Conservation (phyloP, 2,797 vertebrate genomes). For the Toxotes lorentzi region DNA sequence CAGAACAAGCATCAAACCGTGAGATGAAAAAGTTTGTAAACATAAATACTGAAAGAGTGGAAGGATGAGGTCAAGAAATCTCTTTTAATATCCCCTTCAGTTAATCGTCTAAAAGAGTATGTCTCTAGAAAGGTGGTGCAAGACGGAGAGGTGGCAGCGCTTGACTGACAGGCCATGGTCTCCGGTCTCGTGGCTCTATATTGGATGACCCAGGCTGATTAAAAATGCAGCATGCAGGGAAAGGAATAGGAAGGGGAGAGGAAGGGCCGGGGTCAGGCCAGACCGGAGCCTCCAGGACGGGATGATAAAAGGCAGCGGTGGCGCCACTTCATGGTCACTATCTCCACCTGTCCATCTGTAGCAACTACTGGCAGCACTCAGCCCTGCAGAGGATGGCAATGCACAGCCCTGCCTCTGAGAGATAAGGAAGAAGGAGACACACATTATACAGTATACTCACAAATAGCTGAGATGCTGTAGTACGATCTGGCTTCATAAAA, state of each 20-base stretch:
- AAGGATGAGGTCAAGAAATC: not conserved
- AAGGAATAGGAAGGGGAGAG: constrained; percentile 71
- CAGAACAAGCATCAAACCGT: not conserved
- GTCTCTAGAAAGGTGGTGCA: constrained; percentile 38
- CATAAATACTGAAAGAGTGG: not conserved
- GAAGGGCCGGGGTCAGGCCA: constrained; percentile 80
- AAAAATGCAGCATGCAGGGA: constrained; percentile 85
- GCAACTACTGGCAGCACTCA: constrained; percentile 81
- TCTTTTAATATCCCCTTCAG: constrained; percentile 12
- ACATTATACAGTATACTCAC: constrained; percentile 53
- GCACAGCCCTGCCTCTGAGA: constrained; percentile 56
- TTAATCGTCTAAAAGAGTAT: constrained; percentile 25
- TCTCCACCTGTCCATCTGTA: constrained; percentile 88
- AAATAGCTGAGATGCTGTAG: constrained; percentile 56
- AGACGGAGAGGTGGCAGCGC: constrained; percentile 39
- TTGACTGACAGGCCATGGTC: constrained; percentile 81
- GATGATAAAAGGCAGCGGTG: constrained; percentile 82
- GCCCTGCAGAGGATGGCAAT: constrained; percentile 64
- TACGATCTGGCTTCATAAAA: constrained; percentile 49
- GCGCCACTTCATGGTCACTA: constrained; percentile 83
- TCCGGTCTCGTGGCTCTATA: constrained; percentile 76
- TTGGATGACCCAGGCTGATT: constrained; percentile 84
- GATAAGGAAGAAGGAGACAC: constrained; percentile 73
- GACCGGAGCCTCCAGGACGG: constrained; percentile 79
- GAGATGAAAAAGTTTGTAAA: not conserved